Conservation (phyloP, 2,113 vertebrate species). For the Coptodon bakossiorum region DNA sequence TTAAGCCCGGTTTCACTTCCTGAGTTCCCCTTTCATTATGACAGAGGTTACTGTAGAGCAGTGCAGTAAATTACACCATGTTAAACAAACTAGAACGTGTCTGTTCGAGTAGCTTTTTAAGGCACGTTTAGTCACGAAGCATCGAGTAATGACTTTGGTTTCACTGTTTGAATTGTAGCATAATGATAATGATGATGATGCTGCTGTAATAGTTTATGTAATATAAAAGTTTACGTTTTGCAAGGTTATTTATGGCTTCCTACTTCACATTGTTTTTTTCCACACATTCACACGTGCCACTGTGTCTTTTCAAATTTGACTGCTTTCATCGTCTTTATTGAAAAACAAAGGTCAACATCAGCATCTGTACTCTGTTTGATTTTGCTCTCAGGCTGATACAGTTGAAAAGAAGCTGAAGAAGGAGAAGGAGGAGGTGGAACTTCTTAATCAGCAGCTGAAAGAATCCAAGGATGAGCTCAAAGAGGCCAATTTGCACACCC, state of each 20-base stretch:
- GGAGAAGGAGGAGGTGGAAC: conserved; percentile 2
- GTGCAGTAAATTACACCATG: background rate
- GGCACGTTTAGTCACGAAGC: background rate
- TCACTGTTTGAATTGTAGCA: background rate
- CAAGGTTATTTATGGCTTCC: background rate
- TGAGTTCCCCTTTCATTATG: conserved; percentile 51
- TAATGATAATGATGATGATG: background rate
- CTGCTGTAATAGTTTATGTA: background rate
- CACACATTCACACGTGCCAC: background rate
- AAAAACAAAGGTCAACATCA: background rate
- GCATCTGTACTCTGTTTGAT: background rate
- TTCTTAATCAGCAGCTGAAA: conserved; percentile 36
- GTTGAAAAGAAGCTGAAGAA: conserved; percentile 44
- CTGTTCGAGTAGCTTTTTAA: background rate
- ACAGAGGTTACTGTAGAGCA: conserved; percentile 40
- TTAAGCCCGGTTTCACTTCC: conserved; percentile 63
- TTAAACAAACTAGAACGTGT: background rate
- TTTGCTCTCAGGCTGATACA: conserved; percentile 35
- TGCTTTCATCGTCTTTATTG: background rate
- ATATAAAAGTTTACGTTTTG: background rate
- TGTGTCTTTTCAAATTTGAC: background rate
- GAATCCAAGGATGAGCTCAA: conserved; percentile 34
- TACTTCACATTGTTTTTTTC: background rate
- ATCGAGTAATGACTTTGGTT: background rate
- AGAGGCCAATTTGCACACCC: conserved; percentile 3